Evolutionary conservation across 2,113 vertebrate species (phyloP), one percentile per base, ranked within the genome.

Genomic region (Melanocharis versteri): DNA sequence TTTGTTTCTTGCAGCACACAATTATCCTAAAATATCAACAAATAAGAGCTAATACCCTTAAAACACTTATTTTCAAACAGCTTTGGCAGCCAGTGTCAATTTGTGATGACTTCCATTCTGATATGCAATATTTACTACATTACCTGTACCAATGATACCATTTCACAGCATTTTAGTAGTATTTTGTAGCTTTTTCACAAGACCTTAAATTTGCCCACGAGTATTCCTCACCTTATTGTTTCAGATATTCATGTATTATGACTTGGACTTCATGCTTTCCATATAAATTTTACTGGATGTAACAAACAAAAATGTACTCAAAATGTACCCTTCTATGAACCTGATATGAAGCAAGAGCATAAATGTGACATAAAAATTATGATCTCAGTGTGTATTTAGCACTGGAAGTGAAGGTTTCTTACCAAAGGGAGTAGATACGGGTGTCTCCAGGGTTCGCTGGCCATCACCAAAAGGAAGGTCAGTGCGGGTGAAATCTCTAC

Each of bases 401-500:
- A 65, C 6, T 61, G 87, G 45, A 72, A 94, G 15, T 7, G 11
- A 94, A 69, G 19, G 9, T 56, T 94, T 90, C 97, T 97, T 97
- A 99, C 98, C 98, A 95, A 97, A 98, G 66, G 97, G 78, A 77
- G 97, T 27, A 88, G 97, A 62, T 97, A 98, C 75, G 13, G 93
- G 51, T 54, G 97, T 83, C 44, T 98, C 98, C 79, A 97, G 17
- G 5, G 95, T 53, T 60, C 94, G 96, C 10, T 97, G 98, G 57
- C 97, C 93, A 85, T 98, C 97, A 78, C 98, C 98, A 96, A 94
- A 97, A 76, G 99, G 98, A 95, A 99, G 98, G 93, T 99, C 98
- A 93, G 95, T 26, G 30, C 98, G 98, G 88, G 99, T 99, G 94
- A 99, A 99, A 89, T 99, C 99, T 97, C 98, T 97, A 33, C 98